A percentile compares a stretch with the other conserved stretches of the same genome.
Evolutionary conservation across 2,113 vertebrate genomes (phyloP).

Genomic region (Erpornis zantholeuca): DNA sequence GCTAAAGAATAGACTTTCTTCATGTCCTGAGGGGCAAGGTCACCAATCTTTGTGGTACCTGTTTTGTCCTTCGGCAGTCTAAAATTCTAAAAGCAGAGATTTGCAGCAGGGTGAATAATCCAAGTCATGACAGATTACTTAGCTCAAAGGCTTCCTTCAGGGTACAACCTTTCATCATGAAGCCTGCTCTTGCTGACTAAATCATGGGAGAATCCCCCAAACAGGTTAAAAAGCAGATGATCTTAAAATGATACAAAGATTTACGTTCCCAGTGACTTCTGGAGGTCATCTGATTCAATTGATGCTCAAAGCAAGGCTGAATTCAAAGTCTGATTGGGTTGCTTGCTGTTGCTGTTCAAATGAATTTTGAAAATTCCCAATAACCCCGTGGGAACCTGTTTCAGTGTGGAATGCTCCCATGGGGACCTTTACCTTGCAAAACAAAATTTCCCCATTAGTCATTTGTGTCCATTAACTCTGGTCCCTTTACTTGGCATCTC

Average conservation of each 20-base stretch:
- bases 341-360: not conserved
- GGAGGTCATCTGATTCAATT: not conserved
- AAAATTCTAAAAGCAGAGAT: constrained; percentile 80
- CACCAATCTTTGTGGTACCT: constrained; percentile 88
- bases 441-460: not conserved
- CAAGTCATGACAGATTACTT: not conserved
- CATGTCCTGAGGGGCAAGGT: constrained; percentile 92
- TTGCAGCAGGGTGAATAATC: not conserved
- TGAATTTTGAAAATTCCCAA: not conserved
- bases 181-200: not conserved
- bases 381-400: not conserved
- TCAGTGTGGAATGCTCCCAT: not conserved
- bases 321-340: not conserved
- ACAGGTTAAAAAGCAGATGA: not conserved
- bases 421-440: not conserved
- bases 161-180: not conserved
- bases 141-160: not conserved
- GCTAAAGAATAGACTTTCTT: constrained; percentile 88
- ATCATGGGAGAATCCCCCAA: not conserved
- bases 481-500: not conserved
- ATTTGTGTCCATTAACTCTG: not conserved
- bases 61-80: constrained; percentile 90
- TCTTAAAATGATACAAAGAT: not conserved
- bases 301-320: not conserved
- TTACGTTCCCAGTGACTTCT: not conserved